Evolutionary conservation across 1,140 invertebrate species (phyloP).

Genomic region (Polyergus mexicanus): DNA sequence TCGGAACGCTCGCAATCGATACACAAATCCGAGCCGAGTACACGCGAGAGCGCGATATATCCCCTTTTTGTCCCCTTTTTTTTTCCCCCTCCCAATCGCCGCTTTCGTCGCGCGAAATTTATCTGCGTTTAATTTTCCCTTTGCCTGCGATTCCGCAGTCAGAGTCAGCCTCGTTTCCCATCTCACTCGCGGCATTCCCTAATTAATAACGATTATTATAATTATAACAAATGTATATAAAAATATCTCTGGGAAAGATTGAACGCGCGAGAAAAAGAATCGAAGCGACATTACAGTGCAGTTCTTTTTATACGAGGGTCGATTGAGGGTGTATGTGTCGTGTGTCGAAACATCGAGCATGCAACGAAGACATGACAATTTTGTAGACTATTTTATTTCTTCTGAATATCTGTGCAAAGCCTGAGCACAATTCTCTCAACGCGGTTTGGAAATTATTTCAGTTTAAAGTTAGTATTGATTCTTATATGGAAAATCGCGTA

Average conservation of each 20-base stretch:
- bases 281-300: neutral
- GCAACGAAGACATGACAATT: too few relatives aligned
- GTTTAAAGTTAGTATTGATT: too few relatives aligned
- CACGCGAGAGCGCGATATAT: slow-evolving; percentile 50
- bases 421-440: too few relatives aligned
- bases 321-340: neutral
- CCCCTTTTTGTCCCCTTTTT: neutral
- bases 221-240: neutral
- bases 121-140: slow-evolving; percentile 30
- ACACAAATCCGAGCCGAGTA: slow-evolving; percentile 49
- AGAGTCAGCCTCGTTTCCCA: neutral
- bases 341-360: too few relatives aligned
- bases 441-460: too few relatives aligned
- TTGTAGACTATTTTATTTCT: too few relatives aligned
- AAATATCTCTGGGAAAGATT: neutral
- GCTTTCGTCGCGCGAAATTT: slow-evolving; percentile 38
- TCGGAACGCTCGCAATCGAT: slow-evolving; percentile 52
- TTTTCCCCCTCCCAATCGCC: neutral
- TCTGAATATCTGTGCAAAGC: too few relatives aligned
- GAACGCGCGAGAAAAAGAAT: neutral
- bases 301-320: neutral
- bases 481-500: too few relatives aligned
- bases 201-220: slow-evolving; percentile 14
- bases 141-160: neutral
- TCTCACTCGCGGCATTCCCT: neutral